Conservation (phyloP, 2,797 vertebrate species). For the Anolis apletophallus region DNA sequence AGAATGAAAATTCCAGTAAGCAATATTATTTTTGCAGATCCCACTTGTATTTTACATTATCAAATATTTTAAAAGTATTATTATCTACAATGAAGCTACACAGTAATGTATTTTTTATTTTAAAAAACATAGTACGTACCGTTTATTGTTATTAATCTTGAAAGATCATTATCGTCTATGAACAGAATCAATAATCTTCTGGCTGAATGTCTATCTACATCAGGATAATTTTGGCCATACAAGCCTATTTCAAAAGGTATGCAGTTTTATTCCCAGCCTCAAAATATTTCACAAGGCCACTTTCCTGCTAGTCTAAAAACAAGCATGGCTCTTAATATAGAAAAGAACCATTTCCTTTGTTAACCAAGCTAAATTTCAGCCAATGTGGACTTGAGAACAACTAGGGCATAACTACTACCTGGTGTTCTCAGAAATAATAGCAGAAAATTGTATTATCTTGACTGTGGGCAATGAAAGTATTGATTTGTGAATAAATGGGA, state of each 20-base stretch:
- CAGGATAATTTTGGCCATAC: background rate
- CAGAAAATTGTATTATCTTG: conserved; percentile 32
- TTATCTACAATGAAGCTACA: background rate
- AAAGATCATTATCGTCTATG: background rate
- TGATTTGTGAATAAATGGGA: conserved; percentile 41
- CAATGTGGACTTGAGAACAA: conserved; percentile 8
- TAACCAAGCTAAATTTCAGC: conserved; percentile 27
- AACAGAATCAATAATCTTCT: background rate
- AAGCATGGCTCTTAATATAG: background rate
- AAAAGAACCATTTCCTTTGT: conserved; percentile 20
- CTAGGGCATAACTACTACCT: conserved; percentile 25
- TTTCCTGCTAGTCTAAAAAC: background rate
- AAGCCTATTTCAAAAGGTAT: background rate
- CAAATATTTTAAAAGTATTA: background rate
- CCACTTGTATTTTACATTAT: background rate
- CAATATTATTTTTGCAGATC: background rate
- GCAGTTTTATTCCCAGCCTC: background rate
- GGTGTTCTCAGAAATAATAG: conserved; percentile 22
- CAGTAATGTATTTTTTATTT: background rate
- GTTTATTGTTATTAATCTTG: background rate
- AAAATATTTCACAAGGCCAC: background rate
- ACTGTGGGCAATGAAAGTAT: conserved; percentile 31
- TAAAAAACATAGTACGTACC: background rate
- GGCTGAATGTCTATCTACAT: background rate
- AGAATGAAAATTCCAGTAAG: background rate